Percentiles rank a stretch among this genome's conserved stretches.
Evolutionary conservation across 2,888 invertebrate genomes (phyloP).

Genomic region (Lepidocyrtinus sp.): DNA sequence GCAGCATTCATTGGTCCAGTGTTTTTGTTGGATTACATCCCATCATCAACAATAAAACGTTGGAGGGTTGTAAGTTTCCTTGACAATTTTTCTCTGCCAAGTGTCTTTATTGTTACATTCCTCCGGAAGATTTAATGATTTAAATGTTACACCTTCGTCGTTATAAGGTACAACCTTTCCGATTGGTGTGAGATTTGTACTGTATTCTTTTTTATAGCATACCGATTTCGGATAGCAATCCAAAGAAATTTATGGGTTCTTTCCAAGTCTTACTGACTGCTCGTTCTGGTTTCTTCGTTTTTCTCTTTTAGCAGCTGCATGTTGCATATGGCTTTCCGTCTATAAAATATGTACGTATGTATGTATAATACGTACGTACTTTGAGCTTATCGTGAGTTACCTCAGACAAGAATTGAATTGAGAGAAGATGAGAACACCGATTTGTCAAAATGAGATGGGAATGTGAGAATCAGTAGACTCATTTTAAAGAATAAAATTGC

Average conservation of each 20-base stretch:
- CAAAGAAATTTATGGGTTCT: slow-evolving; percentile 63
- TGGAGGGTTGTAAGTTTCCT: too few relatives aligned
- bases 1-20: too few relatives aligned
- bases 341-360: neutral
- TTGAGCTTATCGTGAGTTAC: too few relatives aligned
- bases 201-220: slow-evolving; percentile 42
- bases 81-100: slow-evolving; percentile 68
- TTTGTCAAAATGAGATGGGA: slow-evolving; percentile 52
- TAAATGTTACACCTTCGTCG: neutral
- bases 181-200: slow-evolving; percentile 30
- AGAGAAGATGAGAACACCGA: slow-evolving; percentile 33
- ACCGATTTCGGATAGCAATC: slow-evolving; percentile 54
- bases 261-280: slow-evolving; percentile 47
- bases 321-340: neutral
- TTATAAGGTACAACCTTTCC: too few relatives aligned
- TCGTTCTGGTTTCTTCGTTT: slow-evolving; percentile 34
- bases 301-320: slow-evolving; percentile 19
- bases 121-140: slow-evolving; percentile 23
- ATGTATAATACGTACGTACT: slow-evolving; percentile 5
- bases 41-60: too few relatives aligned
- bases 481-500: slow-evolving; percentile 51
- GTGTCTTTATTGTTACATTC: slow-evolving; percentile 61
- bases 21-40: too few relatives aligned
- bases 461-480: slow-evolving; percentile 39
- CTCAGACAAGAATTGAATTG: slow-evolving; percentile 43